Evolutionary conservation across 2,888 invertebrate genomes (phyloP).

Genomic region (Caenorhabditis angaria): DNA sequence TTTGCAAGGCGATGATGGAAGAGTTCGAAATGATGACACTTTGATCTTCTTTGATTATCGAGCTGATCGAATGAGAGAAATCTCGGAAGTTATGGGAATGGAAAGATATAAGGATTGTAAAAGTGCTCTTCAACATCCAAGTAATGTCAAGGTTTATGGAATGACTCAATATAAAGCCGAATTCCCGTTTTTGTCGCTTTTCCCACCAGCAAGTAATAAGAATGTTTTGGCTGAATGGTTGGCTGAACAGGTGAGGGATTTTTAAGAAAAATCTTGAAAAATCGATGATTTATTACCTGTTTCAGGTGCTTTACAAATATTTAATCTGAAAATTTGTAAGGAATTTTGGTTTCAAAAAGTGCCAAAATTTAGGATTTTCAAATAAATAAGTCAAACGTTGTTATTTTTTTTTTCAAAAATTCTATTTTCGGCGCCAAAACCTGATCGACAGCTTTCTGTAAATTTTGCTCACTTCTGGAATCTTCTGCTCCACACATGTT

Average conservation of each 20-base stretch:
- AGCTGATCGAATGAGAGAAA: constrained; percentile 74
- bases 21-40: constrained; percentile 72
- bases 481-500: too few relatives aligned
- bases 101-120: constrained; percentile 67
- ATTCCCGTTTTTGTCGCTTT: constrained; percentile 73
- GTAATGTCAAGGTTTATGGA: constrained; percentile 58
- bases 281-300: too few relatives aligned
- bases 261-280: too few relatives aligned
- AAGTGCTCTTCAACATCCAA: constrained; percentile 60
- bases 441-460: too few relatives aligned
- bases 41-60: constrained; percentile 74
- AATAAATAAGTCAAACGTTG: too few relatives aligned
- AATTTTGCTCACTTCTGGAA: too few relatives aligned
- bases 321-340: too few relatives aligned
- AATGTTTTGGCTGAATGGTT: constrained; percentile 75
- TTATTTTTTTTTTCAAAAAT: too few relatives aligned
- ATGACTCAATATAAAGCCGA: constrained; percentile 75
- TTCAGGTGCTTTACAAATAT: too few relatives aligned
- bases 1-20: constrained; percentile 47
- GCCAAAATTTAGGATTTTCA: too few relatives aligned
- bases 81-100: constrained; percentile 72
- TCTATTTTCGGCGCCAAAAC: too few relatives aligned
- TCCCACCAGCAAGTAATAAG: constrained; percentile 73
- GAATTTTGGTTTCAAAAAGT: too few relatives aligned
- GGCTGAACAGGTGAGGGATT: constrained; percentile 56